Conservation (phyloP, 2,888 invertebrate genomes). For the Hedya salicella region DNA sequence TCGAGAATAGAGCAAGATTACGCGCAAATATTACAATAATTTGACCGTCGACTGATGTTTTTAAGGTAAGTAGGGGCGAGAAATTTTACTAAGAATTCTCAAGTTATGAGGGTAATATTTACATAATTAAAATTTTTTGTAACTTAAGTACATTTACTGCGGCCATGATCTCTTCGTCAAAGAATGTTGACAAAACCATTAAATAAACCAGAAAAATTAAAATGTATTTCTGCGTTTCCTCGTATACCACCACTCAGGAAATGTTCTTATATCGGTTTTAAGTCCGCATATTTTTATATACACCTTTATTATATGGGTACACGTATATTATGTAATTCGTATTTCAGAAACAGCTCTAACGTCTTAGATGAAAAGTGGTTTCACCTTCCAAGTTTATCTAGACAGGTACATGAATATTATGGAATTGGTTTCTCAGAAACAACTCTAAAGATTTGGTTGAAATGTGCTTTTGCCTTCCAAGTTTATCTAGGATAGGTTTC, state of each 20-base stretch:
- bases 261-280: no score
- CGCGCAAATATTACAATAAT: constrained; percentile 73
- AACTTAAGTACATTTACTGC: constrained; percentile 29
- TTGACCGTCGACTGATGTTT: constrained; percentile 53
- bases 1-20: constrained; percentile 73
- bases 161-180: constrained; percentile 6
- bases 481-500: no score
- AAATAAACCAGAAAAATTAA: constrained; percentile 1
- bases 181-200: constrained; percentile 33
- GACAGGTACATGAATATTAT: no score
- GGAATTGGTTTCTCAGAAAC: no score
- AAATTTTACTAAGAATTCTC: constrained; percentile 28
- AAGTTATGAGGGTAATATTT: constrained; percentile 28
- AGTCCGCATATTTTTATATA: no score
- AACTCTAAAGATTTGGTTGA: no score
- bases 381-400: no score
- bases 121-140: constrained; percentile 37
- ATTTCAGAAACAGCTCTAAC: no score
- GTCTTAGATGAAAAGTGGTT: no score
- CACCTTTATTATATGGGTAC: no score
- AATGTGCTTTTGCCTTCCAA: no score
- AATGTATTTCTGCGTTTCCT: not conserved
- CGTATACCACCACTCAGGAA: not conserved
- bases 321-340: no score
- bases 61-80: constrained; percentile 47